Percentiles rank a stretch among this genome's conserved stretches.
These are phyloP conservation scores for Agrenia bidenticulata DNA, from an alignment of 2,888 invertebrate genomes.

Conservation along the genomic window DNA sequence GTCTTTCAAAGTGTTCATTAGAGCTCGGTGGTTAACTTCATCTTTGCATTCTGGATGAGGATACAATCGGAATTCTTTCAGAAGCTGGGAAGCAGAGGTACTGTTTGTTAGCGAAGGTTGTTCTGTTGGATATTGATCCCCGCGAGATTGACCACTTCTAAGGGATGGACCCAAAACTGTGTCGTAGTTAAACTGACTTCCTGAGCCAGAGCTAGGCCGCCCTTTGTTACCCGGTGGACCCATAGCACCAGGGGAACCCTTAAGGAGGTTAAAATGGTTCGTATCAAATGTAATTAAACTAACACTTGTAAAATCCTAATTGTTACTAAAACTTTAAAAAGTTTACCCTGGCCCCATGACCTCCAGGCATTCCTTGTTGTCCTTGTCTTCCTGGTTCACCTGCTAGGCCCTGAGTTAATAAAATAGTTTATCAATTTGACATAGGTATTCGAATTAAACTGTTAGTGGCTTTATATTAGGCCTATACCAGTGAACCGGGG, in stretches of 20 bases:
- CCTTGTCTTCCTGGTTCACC: conserved; percentile 1
- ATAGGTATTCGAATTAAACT: too few species aligned
- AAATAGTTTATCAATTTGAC: too few species aligned
- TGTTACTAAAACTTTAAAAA: neutral
- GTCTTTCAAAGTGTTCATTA: conserved; percentile 36
- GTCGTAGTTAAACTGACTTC: neutral
- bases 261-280: conserved; percentile 4
- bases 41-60: conserved; percentile 43
- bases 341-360: neutral
- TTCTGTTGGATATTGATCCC: conserved; percentile 29
- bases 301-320: neutral
- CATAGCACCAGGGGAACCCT: conserved; percentile 19
- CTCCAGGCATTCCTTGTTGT: neutral
- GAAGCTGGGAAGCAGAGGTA: conserved; percentile 21
- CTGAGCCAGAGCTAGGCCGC: neutral
- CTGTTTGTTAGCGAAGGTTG: neutral
- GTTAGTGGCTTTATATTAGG: too few species aligned
- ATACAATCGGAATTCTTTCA: conserved; percentile 30
- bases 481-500: conserved; percentile 19
- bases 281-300: neutral
- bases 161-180: neutral
- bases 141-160: conserved; percentile 20
- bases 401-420: neutral
- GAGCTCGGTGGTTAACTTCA: conserved; percentile 35
- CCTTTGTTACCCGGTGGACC: conserved; percentile 26